Evolutionary conservation across 2,113 vertebrate species (phyloP), one percentile per base, ranked within the genome.

Genomic region (Falcunculus frontatus): DNA sequence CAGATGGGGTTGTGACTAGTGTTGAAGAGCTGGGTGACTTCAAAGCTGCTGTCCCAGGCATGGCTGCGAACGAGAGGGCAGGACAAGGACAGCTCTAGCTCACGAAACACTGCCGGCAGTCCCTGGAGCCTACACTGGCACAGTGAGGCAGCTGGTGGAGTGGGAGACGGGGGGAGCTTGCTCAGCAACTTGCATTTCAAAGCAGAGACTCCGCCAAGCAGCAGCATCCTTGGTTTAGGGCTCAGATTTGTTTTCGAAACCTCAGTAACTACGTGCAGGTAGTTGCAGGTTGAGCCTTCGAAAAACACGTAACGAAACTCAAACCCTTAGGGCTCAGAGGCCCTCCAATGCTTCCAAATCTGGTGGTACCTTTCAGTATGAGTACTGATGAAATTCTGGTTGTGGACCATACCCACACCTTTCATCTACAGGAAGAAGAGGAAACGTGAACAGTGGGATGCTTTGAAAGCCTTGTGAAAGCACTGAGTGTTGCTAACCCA

Each of bases 41-140:
- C 82, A 84, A 96, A 97, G 95, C 93, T 91, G 87, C 94, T 96
- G 95, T 95, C 87, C 94, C 53, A 72, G 90, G 81, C 37, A 10
- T 53, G 91, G 81, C 72, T 87, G 89, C 32, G 16, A 78, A 81
- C 14, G 26, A 94, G 93, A 67, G 8, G 73, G 93, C 77, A 89
- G 79, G 82, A 94, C 69, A 49, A 80, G 65, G 79, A 92, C 94
- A 94, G 88, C 84, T 93, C 27, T 92, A 95, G 89, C 86, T 96
- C 86, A 92, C 83, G 0, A 91, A 89, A 94, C 92, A 82, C 75
- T 86, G 88, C 67, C 2, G 5, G 86, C 89, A 86, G 74, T 92
- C 95, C 80, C 84, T 47, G 92, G 86, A 94, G 89, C 93, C 92
- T 83, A 46, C 90, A 35, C 62, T n/a, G 74, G 80, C 84, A 75